phyloP scores from a whole-genome alignment of 2,888 invertebrate species.

The Morinoia aosen region DNA sequence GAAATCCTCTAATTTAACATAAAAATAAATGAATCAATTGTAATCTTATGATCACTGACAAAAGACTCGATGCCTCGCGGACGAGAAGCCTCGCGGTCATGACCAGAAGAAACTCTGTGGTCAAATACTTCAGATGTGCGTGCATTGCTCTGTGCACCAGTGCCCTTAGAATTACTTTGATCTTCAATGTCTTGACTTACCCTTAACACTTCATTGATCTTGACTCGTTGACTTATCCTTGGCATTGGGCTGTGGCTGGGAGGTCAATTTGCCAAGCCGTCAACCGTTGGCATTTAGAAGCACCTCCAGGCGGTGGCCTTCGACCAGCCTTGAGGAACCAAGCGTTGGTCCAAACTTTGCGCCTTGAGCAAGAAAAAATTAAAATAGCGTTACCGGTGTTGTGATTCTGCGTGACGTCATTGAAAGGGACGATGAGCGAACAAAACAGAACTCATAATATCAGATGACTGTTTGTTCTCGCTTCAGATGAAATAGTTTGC shows the following conservation, averaged over 20 bases:
- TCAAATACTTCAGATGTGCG: neutral
- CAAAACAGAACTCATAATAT: neutral
- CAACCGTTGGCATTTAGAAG: constrained; percentile 8
- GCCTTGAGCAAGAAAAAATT: neutral
- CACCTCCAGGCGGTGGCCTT: neutral
- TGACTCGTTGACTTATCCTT: constrained; percentile 21
- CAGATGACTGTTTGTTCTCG: neutral
- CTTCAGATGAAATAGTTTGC: neutral
- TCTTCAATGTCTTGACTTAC: neutral
- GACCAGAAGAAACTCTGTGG: neutral
- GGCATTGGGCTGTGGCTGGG: neutral
- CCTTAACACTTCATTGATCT: constrained; percentile 9
- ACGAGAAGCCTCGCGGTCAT: neutral
- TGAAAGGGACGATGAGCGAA: neutral
- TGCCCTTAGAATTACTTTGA: neutral
- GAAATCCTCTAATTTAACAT: too few species aligned
- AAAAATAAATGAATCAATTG: too few species aligned
- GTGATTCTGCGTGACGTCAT: neutral
- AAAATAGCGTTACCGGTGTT: neutral
- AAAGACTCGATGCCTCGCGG: neutral
- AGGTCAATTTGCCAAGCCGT: constrained; percentile 22
- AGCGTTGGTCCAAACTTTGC: neutral
- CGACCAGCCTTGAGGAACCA: neutral
- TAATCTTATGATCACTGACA: too few species aligned
- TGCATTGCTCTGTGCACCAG: neutral